phyloP scores from a whole-genome alignment of 2,888 invertebrate genomes.

The Elgonia sp. region DNA sequence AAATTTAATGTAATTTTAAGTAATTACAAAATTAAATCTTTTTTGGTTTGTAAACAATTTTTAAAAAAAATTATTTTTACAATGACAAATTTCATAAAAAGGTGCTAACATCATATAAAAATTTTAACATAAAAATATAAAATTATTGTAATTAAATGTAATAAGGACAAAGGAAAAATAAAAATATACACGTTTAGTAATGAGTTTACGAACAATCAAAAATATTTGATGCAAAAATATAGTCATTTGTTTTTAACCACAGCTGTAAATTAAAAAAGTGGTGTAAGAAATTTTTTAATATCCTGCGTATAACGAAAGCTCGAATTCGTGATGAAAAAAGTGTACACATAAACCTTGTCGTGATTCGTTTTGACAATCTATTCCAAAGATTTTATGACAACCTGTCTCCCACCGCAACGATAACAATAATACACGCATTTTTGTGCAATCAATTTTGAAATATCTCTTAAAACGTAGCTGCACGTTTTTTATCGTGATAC shows the following conservation, averaged over 20 bases:
- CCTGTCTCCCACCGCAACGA: constrained; percentile 19
- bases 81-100: no score
- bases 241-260: not conserved
- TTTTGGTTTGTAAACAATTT: no score
- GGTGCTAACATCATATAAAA: no score
- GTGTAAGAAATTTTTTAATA: constrained; percentile 20
- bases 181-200: not conserved
- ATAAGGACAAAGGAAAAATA: not conserved
- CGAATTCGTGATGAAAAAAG: constrained; percentile 5
- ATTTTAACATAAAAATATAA: no score
- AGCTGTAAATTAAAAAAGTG: constrained; percentile 32
- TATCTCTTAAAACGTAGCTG: constrained; percentile 27
- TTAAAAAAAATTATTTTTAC: no score
- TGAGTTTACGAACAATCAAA: not conserved
- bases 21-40: no score
- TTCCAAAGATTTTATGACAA: constrained; percentile 36
- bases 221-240: not conserved
- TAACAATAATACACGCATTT: constrained; percentile 40
- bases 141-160: not conserved
- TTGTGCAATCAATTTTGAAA: constrained; percentile 49
- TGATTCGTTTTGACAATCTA: constrained; percentile 29
- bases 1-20: no score
- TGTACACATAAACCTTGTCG: constrained; percentile 15
- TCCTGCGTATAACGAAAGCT: not conserved
- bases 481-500: constrained; percentile 16